Conservation (phyloP, 2,113 vertebrate species). For the Poeciliopsis retropinna region DNA sequence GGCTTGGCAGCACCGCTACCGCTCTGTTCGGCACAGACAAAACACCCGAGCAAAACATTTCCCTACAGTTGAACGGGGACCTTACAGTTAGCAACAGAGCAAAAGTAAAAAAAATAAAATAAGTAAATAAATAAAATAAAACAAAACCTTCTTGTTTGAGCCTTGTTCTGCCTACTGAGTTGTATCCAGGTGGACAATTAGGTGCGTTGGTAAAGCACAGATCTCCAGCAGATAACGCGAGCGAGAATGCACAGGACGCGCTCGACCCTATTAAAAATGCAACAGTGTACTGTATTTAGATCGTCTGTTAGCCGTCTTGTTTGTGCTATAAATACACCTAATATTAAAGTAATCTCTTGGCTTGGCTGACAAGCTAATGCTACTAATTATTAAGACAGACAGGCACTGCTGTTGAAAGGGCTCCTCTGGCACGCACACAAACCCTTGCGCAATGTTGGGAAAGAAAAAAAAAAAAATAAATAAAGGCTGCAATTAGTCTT, state of each 20-base stretch:
- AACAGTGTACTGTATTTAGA: conserved; percentile 1
- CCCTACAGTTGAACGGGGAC: conserved; percentile 38
- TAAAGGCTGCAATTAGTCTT: conserved; percentile 24
- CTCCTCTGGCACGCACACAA: conserved; percentile 30
- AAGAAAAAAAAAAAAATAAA: background rate
- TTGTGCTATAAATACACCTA: conserved; percentile 20
- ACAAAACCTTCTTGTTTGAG: conserved; percentile 42
- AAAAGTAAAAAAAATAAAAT: background rate
- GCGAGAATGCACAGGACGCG: conserved; percentile 23
- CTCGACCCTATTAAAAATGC: conserved; percentile 27
- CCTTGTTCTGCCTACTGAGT: conserved; percentile 37
- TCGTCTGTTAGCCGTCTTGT: conserved; percentile 1
- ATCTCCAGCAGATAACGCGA: conserved; percentile 36
- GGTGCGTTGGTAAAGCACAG: conserved; percentile 21
- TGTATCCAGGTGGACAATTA: conserved; percentile 47
- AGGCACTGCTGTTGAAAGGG: conserved; percentile 30
- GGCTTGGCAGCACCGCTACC: conserved; percentile 69
- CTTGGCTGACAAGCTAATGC: conserved; percentile 32
- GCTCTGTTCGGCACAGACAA: conserved; percentile 67
- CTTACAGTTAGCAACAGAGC: conserved; percentile 34
- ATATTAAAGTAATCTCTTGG: conserved; percentile 11
- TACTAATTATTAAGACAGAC: conserved; percentile 43
- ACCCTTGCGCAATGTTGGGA: conserved; percentile 6
- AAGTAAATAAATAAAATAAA: background rate
- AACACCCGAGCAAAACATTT: conserved; percentile 55